These are phyloP conservation scores for Cydia pomonella DNA, from an alignment of 1,140 invertebrate species.

Conservation along the genomic window DNA sequence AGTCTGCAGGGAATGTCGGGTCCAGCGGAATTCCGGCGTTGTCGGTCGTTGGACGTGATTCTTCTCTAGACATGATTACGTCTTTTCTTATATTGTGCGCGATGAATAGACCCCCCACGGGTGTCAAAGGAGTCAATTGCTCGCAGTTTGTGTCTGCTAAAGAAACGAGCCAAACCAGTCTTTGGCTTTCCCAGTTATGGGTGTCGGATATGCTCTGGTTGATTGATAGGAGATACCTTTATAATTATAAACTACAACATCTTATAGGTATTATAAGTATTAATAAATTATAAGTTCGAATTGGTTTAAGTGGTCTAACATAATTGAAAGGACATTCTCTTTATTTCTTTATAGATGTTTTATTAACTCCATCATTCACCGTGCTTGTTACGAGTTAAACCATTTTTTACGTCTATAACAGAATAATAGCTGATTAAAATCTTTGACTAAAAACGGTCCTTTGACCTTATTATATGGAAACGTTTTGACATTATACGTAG, in stretches of 20 bases:
- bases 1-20: slow-evolving; percentile 50
- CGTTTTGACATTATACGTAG: too few relatives aligned
- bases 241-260: background rate
- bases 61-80: slow-evolving; percentile 65
- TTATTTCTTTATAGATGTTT: too few relatives aligned
- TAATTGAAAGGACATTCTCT: too few relatives aligned
- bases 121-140: slow-evolving; percentile 60
- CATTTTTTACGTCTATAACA: too few relatives aligned
- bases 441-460: too few relatives aligned
- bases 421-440: too few relatives aligned
- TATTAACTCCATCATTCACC: too few relatives aligned
- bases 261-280: too few relatives aligned
- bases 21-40: slow-evolving; percentile 71
- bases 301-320: too few relatives aligned
- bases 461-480: too few relatives aligned
- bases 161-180: slow-evolving; percentile 22
- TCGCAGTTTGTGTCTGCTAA: slow-evolving; percentile 48
- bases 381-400: too few relatives aligned
- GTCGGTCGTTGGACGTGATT: slow-evolving; percentile 70
- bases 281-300: too few relatives aligned
- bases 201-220: background rate
- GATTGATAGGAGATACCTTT: background rate
- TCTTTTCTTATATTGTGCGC: slow-evolving; percentile 69
- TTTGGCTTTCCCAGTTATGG: slow-evolving; percentile 2
- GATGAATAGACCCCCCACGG: slow-evolving; percentile 53